Evolutionary conservation across 2,888 invertebrate species (phyloP).

Genomic region (Scelioninae gen. 1): DNA sequence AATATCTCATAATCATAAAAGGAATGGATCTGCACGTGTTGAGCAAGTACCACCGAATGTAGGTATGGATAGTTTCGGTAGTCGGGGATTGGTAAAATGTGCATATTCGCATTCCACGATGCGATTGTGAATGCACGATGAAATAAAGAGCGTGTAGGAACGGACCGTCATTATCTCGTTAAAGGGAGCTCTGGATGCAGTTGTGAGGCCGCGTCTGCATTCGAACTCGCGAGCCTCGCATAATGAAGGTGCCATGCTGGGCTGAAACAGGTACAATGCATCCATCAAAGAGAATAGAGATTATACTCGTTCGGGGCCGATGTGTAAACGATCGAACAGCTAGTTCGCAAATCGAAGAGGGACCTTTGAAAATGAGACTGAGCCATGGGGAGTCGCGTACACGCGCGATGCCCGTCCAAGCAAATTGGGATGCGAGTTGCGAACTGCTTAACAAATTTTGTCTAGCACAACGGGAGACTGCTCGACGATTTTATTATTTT

Average conservation of each 20-base stretch:
- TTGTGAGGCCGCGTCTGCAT: constrained; percentile 46
- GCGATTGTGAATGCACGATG: constrained; percentile 72
- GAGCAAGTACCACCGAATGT: constrained; percentile 25
- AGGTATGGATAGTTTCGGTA: constrained; percentile 56
- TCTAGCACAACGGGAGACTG: constrained; percentile 78
- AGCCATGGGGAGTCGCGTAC: constrained; percentile 58
- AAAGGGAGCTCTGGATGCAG: constrained; percentile 67
- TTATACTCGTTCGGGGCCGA: constrained; percentile 49
- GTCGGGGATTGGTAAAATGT: constrained; percentile 61
- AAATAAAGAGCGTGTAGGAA: constrained; percentile 72
- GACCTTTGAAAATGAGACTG: constrained; percentile 61
- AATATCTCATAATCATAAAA: constrained; percentile 34
- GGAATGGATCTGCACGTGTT: constrained; percentile 33
- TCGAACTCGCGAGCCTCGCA: constrained; percentile 50
- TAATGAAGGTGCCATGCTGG: constrained; percentile 56
- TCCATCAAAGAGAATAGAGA: constrained; percentile 64
- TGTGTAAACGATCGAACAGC: constrained; percentile 63
- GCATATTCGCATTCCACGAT: constrained; percentile 73
- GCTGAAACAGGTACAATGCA: constrained; percentile 58
- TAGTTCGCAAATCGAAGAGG: constrained; percentile 68
- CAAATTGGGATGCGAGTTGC: constrained; percentile 67
- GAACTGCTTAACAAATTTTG: constrained; percentile 79
- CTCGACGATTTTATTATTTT: constrained; percentile 72
- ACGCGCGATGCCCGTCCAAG: constrained; percentile 37
- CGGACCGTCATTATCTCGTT: constrained; percentile 72